Percentiles rank a stretch among this genome's conserved stretches.
These are phyloP conservation scores for Sapayoa aenigma DNA, from an alignment of 2,113 vertebrate species.

Conservation along the genomic window DNA sequence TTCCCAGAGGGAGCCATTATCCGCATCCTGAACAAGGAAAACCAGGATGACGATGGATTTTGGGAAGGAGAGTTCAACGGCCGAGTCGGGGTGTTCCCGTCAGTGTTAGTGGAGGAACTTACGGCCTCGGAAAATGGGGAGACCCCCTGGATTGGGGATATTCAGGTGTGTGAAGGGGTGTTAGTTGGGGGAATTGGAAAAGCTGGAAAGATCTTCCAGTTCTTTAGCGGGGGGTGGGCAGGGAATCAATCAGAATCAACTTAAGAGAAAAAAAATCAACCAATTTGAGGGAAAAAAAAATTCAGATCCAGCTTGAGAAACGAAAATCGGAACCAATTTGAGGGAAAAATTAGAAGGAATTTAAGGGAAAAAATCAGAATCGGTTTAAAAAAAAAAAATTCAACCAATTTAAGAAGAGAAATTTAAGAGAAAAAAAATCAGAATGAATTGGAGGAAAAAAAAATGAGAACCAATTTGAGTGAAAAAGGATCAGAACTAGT, in stretches of 20 bases:
- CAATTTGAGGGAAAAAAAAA: background rate
- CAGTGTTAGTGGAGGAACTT: slow-evolving; percentile 92
- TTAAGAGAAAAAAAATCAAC: fast-evolving
- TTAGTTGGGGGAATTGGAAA: background rate
- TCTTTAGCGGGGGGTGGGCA: fast-evolving
- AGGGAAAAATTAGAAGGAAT: no score
- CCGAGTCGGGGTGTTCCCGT: slow-evolving; percentile 91
- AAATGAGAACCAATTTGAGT: no score
- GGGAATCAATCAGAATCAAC: background rate
- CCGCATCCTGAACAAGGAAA: slow-evolving; percentile 93
- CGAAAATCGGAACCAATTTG: background rate
- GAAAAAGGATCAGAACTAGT: no score
- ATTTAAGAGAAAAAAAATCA: background rate
- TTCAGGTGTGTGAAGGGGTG: slow-evolving; percentile 65
- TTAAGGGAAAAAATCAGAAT: background rate
- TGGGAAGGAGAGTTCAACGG: slow-evolving; percentile 97
- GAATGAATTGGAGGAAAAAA: background rate
- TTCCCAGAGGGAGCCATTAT: slow-evolving; percentile 95
- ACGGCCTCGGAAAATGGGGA: slow-evolving; percentile 86
- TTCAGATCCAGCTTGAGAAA: no score
- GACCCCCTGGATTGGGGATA: slow-evolving; percentile 73
- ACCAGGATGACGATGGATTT: slow-evolving; percentile 96
- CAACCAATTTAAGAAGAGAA: background rate
- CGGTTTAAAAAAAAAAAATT: background rate
- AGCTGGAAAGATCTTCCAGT: background rate